Conservation (phyloP, 2,113 vertebrate species). For the Hippolais icterina region DNA sequence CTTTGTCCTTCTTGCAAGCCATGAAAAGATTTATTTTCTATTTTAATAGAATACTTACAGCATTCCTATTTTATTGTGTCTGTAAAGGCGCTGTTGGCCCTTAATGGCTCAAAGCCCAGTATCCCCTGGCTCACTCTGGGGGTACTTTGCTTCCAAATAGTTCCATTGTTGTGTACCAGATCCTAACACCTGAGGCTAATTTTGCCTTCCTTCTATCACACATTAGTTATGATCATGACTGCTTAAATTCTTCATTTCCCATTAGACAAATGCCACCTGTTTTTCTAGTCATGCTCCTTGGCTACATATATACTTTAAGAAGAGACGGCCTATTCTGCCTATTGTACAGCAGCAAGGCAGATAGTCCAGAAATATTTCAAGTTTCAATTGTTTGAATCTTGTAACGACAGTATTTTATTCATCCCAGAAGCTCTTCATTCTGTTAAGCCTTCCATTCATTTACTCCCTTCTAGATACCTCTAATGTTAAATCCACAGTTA, state of each 20-base stretch:
- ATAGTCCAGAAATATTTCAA: not conserved
- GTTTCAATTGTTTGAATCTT: not conserved
- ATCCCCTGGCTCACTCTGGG: not conserved
- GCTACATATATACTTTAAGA: not conserved
- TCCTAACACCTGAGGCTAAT: not conserved
- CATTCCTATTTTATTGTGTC: not conserved
- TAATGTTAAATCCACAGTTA: not conserved
- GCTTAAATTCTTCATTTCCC: not conserved
- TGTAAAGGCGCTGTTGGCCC: not conserved
- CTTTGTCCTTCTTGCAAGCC: not conserved
- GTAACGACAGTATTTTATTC: not conserved
- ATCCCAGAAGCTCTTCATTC: not conserved
- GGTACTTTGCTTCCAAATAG: not conserved
- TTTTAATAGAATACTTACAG: not conserved
- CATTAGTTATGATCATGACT: not conserved
- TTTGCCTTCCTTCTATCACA: not conserved
- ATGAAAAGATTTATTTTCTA: not conserved
- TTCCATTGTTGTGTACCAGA: not conserved
- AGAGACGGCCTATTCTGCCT: not conserved
- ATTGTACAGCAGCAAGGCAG: not conserved
- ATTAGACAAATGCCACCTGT: not conserved
- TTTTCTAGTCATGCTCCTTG: not conserved
- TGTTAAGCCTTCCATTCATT: not conserved
- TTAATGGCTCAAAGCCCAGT: not conserved
- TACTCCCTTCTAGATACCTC: not conserved